Percentiles rank a stretch among this genome's conserved stretches.
Evolutionary conservation across 2,797 vertebrate species (phyloP).

Genomic region (Thalassophryne amazonica): DNA sequence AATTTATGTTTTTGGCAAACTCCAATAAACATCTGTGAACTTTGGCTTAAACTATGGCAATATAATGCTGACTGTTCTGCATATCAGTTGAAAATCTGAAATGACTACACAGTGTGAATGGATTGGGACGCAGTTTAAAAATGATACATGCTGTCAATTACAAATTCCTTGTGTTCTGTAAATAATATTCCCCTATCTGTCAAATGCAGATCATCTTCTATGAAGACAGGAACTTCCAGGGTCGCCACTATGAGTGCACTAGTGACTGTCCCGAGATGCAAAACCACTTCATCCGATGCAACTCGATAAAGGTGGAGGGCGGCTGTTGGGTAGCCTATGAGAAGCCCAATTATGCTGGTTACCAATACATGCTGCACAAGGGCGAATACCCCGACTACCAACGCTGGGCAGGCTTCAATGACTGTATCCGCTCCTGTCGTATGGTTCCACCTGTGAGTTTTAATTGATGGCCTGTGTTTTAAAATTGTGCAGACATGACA

Average conservation of each 20-base stretch:
- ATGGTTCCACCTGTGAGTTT: slow-evolving; percentile 79
- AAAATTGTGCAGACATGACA: not conserved
- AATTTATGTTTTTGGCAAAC: no score
- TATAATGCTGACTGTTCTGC: no score
- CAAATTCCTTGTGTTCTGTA: not conserved
- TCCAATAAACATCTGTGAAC: no score
- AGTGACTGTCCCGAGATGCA: slow-evolving; percentile 77
- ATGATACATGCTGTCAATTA: not conserved
- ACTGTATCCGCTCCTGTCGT: slow-evolving; percentile 82
- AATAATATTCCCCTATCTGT: slow-evolving; percentile 1
- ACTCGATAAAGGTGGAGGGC: slow-evolving; percentile 78
- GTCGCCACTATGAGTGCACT: slow-evolving; percentile 75
- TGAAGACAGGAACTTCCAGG: slow-evolving; percentile 81
- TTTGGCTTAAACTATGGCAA: no score
- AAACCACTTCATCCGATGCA: slow-evolving; percentile 75
- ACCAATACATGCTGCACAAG: slow-evolving; percentile 81
- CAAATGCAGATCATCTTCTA: slow-evolving; percentile 76
- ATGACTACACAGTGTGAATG: no score
- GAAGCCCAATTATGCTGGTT: slow-evolving; percentile 76
- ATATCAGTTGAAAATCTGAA: no score
- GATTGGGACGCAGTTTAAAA: not conserved
- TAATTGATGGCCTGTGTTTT: slow-evolving; percentile 1
- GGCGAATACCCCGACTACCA: slow-evolving; percentile 80
- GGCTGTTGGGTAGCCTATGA: slow-evolving; percentile 82
- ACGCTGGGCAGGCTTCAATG: slow-evolving; percentile 81